Conservation (phyloP, 1,140 invertebrate species). For the Drosophila simulans region DNA sequence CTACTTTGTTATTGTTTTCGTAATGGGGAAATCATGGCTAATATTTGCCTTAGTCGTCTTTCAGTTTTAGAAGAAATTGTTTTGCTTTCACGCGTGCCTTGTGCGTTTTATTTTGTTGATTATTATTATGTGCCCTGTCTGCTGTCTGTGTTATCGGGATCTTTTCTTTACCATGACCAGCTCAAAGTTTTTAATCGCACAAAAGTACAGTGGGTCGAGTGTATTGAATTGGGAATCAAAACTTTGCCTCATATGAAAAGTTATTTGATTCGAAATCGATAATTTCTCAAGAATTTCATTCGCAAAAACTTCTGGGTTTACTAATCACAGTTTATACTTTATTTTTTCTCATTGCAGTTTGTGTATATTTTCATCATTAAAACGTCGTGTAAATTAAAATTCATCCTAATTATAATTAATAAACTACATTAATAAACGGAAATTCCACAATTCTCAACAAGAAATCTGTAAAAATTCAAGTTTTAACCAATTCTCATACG, state of each 20-base stretch:
- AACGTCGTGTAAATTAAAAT: conserved; percentile 80
- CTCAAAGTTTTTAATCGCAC: conserved; percentile 57
- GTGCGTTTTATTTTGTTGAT: conserved; percentile 28
- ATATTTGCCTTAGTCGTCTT: conserved; percentile 53
- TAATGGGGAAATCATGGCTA: conserved; percentile 44
- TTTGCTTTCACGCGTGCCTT: conserved; percentile 6
- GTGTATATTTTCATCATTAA: conserved; percentile 83
- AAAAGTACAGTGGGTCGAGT: conserved; percentile 39
- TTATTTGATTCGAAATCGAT: neutral
- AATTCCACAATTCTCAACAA: conserved; percentile 38
- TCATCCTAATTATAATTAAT: conserved; percentile 79
- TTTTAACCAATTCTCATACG: conserved; percentile 68
- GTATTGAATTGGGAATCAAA: neutral
- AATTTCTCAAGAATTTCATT: neutral
- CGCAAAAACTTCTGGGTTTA: neutral
- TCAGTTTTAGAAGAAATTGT: conserved; percentile 51
- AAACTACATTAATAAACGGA: conserved; percentile 46
- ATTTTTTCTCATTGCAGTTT: conserved; percentile 70
- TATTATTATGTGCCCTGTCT: conserved; percentile 40
- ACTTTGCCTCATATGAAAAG: neutral
- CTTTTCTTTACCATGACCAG: conserved; percentile 71
- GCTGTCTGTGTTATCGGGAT: conserved; percentile 52
- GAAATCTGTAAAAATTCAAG: conserved; percentile 65
- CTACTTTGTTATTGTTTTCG: conserved; percentile 73
- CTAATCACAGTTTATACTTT: neutral